Percentiles rank a stretch among this genome's conserved stretches.
phyloP scores from a whole-genome alignment of 2,797 vertebrate species.

The Chaunax sp. region DNA sequence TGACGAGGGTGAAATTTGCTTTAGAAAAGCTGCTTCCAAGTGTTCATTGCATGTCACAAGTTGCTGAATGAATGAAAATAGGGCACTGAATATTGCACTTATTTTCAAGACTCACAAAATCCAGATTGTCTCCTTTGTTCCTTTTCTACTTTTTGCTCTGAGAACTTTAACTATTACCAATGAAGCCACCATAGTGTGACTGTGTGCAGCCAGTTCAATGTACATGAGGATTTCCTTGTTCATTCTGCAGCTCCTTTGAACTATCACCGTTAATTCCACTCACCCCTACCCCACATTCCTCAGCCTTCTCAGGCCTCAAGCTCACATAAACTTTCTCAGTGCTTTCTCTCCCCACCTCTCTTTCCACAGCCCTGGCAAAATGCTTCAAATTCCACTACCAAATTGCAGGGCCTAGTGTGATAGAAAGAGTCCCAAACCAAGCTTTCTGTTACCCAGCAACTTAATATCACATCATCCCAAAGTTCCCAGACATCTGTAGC shows the following conservation, averaged over 20 bases:
- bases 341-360: constrained; percentile 39
- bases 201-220: not conserved
- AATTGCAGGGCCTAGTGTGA: constrained; percentile 62
- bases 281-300: constrained; percentile 81
- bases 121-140: constrained; percentile 37
- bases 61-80: constrained; percentile 53
- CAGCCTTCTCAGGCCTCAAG: constrained; percentile 80
- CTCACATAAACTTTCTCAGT: constrained; percentile 84
- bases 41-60: constrained; percentile 45
- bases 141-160: constrained; percentile 3
- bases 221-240: constrained; percentile 27
- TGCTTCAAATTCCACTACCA: constrained; percentile 84
- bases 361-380: constrained; percentile 75
- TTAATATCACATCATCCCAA: constrained; percentile 65
- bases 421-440: constrained; percentile 67
- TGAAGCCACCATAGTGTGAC: not conserved
- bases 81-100: constrained; percentile 40
- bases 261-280: constrained; percentile 73
- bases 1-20: constrained; percentile 25
- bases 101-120: constrained; percentile 47
- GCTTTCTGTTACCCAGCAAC: constrained; percentile 67
- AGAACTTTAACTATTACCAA: not conserved
- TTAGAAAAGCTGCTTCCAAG: constrained; percentile 19
- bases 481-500: constrained; percentile 67
- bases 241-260: constrained; percentile 73